Evolutionary conservation across 2,888 invertebrate genomes (phyloP).

Genomic region (Lydus trimaculatus): DNA sequence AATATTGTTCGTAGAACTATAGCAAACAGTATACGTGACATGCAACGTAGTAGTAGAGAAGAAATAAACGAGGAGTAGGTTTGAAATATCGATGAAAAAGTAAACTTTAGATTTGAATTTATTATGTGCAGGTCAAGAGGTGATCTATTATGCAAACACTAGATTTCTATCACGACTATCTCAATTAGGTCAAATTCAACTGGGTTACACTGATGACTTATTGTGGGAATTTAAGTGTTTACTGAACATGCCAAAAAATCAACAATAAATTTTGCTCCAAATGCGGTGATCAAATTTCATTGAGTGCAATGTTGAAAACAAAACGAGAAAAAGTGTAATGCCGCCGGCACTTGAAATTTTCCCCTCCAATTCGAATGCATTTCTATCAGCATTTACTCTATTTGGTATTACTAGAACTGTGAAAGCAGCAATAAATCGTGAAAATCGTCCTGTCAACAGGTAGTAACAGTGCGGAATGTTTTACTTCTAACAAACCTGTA

Average conservation of each 20-base stretch:
- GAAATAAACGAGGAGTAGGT: not conserved
- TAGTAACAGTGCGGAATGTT: not conserved
- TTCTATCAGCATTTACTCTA: not conserved
- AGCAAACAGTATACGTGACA: too few relatives aligned
- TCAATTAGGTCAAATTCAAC: slow-evolving; percentile 10
- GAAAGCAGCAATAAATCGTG: not conserved
- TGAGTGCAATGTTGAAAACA: too few relatives aligned
- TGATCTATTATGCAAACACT: not conserved
- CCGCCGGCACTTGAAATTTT: not conserved
- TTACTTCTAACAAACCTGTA: slow-evolving; percentile 19
- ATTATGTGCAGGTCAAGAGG: not conserved
- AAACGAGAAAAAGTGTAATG: not conserved
- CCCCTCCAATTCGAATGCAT: not conserved
- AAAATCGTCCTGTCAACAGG: not conserved
- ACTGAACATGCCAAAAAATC: not conserved
- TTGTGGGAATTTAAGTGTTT: not conserved
- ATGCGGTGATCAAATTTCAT: too few relatives aligned
- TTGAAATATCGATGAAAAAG: not conserved
- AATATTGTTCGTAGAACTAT: too few relatives aligned
- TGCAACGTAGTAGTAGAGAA: too few relatives aligned
- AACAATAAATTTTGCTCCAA: too few relatives aligned
- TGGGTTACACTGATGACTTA: not conserved
- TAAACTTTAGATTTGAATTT: not conserved
- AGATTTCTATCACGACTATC: not conserved
- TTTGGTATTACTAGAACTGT: not conserved